Evolutionary conservation across 1,140 invertebrate species (phyloP), one percentile per base, ranked within the genome.

Genomic region (Fopius arisanus): DNA sequence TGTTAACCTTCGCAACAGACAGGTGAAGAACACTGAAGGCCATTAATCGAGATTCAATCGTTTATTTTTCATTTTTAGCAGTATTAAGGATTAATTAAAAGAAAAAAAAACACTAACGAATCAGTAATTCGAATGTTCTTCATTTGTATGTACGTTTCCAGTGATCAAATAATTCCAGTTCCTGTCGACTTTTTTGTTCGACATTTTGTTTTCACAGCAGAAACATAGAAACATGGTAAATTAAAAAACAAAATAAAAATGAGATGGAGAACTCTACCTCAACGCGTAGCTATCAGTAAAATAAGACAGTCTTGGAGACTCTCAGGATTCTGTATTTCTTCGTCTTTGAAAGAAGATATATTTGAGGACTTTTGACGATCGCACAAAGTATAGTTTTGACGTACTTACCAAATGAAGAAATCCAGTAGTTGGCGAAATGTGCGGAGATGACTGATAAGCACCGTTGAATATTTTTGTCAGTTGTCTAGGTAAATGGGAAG

Each of bases 201-300:
- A 48, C 19, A 59, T 26, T 59, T 0, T 6, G 43, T 19, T 7
- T 2, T 16, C 19, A 51, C n/a, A 14, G 14, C 43, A 51, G 7
- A 43, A 51, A 69, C 43, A 40, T 14, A 41, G 3, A 67, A 6
- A 69, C 19, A 69, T 43, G 48, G 37, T n/a, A n/a, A n/a, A n/a
- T n/a, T 23, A 28, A 65, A 14, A 48, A 29, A 9, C 10, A 48
- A 29, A 48, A 28, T 29, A 70, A 70, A 59, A 40, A 59, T 70
- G 68, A 51, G n/a, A 51, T 51, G 43, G 14, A 51, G 43, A 71
- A 26, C 69, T 71, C 69, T 71, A 71, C 69, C 69, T 71, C 69
- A 71, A 63, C 43, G 59, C 7, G 43, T 71, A 71, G 69, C 54
- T 28, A 63, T 59, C 59, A 41, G 7, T 71, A 65, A 65, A 67